Evolutionary conservation across 35 echinoderm and acorn worm genomes (phyloP).

Genomic region (Antedon bifida): DNA sequence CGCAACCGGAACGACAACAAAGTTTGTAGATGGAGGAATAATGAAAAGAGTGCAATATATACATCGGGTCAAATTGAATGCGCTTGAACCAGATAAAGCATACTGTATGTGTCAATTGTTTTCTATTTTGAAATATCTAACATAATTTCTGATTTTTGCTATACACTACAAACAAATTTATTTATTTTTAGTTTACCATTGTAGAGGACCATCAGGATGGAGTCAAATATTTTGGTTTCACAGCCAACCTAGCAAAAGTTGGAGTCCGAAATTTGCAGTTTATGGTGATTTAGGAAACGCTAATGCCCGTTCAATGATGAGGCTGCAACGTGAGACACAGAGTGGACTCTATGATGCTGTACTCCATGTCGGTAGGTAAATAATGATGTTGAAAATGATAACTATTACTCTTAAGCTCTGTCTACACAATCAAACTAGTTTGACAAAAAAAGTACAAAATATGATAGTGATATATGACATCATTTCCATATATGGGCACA

Average conservation of each 20-base stretch:
- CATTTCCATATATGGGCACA: too few relatives aligned
- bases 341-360: conserved; percentile 49
- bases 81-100: conserved; percentile 21
- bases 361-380: conserved; percentile 59
- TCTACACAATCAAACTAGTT: too few relatives aligned
- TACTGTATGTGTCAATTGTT: conserved; percentile 67
- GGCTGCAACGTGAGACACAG: conserved; percentile 47
- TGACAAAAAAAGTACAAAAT: too few relatives aligned
- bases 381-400: too few relatives aligned
- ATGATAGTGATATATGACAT: too few relatives aligned
- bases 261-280: conserved; percentile 40
- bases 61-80: conserved; percentile 31
- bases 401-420: background rate
- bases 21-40: conserved; percentile 52
- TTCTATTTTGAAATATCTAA: background rate
- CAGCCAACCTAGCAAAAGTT: background rate
- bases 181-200: conserved; percentile 33
- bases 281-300: conserved; percentile 67
- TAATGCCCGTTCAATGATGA: conserved; percentile 51
- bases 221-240: conserved; percentile 21
- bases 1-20: conserved; percentile 21
- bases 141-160: background rate
- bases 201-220: conserved; percentile 31
- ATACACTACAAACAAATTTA: background rate
- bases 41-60: conserved; percentile 17